phyloP scores from a whole-genome alignment of 1,140 invertebrate species.

The Aplysia californica region DNA sequence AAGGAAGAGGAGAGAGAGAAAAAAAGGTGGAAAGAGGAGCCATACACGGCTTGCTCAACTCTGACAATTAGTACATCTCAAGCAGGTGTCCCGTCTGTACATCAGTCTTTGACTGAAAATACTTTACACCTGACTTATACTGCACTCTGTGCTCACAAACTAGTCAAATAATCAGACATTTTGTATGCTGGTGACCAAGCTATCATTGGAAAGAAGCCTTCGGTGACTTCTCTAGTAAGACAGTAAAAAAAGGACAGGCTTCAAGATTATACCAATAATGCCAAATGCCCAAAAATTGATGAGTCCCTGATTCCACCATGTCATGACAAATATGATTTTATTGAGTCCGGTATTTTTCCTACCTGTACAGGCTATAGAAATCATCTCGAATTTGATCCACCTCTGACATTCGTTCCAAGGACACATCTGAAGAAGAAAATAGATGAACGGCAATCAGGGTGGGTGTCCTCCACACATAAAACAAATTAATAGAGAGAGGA shows the following conservation, averaged over 20 bases:
- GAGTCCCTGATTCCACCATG: not conserved
- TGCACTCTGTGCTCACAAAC: too few species aligned
- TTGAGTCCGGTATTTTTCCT: not conserved
- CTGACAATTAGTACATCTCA: too few species aligned
- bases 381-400: slow-evolving; percentile 43
- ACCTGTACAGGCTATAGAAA: slow-evolving; percentile 53
- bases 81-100: too few species aligned
- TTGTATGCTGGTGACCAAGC: too few species aligned
- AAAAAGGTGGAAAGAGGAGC: too few species aligned
- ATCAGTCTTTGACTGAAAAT: too few species aligned
- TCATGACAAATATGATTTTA: not conserved
- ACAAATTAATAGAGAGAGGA: not conserved
- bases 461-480: not conserved
- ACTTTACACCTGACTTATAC: too few species aligned
- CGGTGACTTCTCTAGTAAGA: too few species aligned
- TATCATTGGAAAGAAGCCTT: too few species aligned
- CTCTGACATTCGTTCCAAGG: slow-evolving; percentile 48
- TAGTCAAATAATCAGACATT: too few species aligned
- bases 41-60: too few species aligned
- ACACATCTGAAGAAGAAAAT: slow-evolving; percentile 45
- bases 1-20: too few species aligned
- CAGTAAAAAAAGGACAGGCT: not conserved
- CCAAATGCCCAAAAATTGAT: not conserved
- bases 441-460: not conserved
- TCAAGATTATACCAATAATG: not conserved